phyloP scores from a whole-genome alignment of 2,113 vertebrate species.

The Brachypteracias leptosomus region DNA sequence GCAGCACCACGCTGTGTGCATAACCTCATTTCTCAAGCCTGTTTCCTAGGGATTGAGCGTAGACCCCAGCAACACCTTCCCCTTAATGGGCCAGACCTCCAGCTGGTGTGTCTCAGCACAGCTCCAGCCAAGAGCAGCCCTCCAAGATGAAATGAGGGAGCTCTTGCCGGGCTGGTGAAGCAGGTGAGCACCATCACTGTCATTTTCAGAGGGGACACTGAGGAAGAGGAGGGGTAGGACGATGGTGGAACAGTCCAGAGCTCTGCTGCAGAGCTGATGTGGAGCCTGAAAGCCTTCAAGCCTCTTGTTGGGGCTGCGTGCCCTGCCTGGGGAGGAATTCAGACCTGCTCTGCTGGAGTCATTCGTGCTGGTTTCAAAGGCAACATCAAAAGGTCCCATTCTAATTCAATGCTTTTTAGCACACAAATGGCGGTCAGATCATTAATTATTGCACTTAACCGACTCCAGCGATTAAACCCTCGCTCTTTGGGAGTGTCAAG shows the following conservation, averaged over 20 bases:
- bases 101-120: neutral
- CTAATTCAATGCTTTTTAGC: neutral
- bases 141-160: neutral
- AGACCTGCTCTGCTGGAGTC: slow-evolving; percentile 23
- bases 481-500: neutral
- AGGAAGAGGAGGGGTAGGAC: neutral
- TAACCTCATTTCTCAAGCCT: slow-evolving; percentile 34
- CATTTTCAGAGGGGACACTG: neutral
- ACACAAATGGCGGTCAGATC: neutral
- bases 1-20: neutral
- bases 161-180: neutral
- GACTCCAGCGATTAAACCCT: neutral
- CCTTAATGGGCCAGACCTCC: slow-evolving; percentile 19
- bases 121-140: neutral
- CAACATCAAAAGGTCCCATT: slow-evolving; percentile 23
- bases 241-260: neutral
- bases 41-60: neutral
- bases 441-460: slow-evolving; percentile 22
- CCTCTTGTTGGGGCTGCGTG: neutral
- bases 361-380: neutral
- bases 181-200: slow-evolving; percentile 14
- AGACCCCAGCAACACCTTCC: slow-evolving; percentile 28
- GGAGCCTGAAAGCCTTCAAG: neutral
- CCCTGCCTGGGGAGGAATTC: neutral
- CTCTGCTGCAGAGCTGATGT: neutral